Conservation (phyloP, 2,113 vertebrate genomes). For the Embiotoca jacksoni region DNA sequence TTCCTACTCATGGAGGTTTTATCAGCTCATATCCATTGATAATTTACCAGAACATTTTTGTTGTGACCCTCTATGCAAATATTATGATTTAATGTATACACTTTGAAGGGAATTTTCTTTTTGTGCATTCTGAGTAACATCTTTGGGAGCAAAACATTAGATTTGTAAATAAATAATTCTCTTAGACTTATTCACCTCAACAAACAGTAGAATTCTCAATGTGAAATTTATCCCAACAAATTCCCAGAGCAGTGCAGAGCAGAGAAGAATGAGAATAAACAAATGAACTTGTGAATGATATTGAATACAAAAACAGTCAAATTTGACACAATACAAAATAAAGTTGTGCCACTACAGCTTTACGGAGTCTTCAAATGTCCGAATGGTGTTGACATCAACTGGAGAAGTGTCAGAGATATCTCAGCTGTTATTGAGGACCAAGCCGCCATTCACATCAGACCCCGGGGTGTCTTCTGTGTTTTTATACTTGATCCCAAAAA, state of each 20-base stretch:
- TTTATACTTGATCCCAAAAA: slow-evolving; percentile 86
- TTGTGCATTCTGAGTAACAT: too few relatives aligned
- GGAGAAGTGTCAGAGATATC: neutral
- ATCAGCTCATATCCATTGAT: too few relatives aligned
- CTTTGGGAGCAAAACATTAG: neutral
- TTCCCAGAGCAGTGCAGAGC: neutral
- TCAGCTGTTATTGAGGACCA: slow-evolving; percentile 22
- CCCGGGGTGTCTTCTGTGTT: neutral
- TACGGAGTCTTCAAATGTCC: neutral
- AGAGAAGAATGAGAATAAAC: neutral
- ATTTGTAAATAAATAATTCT: neutral
- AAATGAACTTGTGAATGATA: neutral
- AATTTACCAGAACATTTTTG: too few relatives aligned
- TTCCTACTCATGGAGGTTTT: too few relatives aligned
- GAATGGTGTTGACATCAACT: slow-evolving; percentile 2
- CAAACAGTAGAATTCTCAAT: neutral
- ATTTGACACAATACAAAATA: neutral
- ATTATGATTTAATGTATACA: too few relatives aligned
- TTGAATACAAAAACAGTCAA: neutral
- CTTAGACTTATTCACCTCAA: neutral
- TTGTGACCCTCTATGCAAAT: too few relatives aligned
- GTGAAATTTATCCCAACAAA: slow-evolving; percentile 1
- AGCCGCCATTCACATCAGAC: neutral
- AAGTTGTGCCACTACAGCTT: neutral
- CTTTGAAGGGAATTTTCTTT: too few relatives aligned